Base-by-base conservation (phyloP, 2,797 vertebrate species). In the Botia kubotai region DNA sequence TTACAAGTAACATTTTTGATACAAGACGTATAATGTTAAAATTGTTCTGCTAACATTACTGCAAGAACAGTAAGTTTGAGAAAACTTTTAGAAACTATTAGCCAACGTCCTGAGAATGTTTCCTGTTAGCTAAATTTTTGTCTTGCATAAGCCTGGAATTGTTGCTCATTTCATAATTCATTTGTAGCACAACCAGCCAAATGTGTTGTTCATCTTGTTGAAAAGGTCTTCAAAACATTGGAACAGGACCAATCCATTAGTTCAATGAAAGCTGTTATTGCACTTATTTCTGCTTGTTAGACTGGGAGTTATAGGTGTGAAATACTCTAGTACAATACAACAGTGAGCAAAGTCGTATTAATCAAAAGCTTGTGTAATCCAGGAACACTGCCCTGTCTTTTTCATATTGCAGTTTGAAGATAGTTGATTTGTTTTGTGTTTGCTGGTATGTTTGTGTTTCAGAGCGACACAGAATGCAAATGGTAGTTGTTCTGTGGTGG, bases 351-450 rank as follows among this genome's bases (percentile, higher is more conserved):
- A 63, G 81, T 90, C 89, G 89, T 93, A 91, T 91, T 93, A 91
- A 92, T 91, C 88, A 90, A 78, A 82, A 48, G 0, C 26, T 16
- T 89, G 84, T 83, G 80, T 88, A 43, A 89, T 89, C 83, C 85
- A 90, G 89, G 91, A 62, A 29, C 92, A 92, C 92, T 91, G 91
- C 86, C 89, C 88, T 85, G 83, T 60, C 81, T 55, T 23, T 48
- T 46, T 58, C 72, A 85, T 67, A 86, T 82, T 84, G 87, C 88
- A 89, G 87, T 86, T 86, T 83, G 79, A 87, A 87, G 90, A 87
- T 91, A 90, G 94, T 91, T 89, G 87, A 90, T 91, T 93, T 93
- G 92, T 93, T 91, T 93, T 91, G 90, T 86, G 89, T 88, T 87
- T 93, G 93, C 90, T 92, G 89, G 88, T 90, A 82, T 71, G 66